phyloP scores from a whole-genome alignment of 2,113 vertebrate genomes.

The Apistogramma diplotaenia region DNA sequence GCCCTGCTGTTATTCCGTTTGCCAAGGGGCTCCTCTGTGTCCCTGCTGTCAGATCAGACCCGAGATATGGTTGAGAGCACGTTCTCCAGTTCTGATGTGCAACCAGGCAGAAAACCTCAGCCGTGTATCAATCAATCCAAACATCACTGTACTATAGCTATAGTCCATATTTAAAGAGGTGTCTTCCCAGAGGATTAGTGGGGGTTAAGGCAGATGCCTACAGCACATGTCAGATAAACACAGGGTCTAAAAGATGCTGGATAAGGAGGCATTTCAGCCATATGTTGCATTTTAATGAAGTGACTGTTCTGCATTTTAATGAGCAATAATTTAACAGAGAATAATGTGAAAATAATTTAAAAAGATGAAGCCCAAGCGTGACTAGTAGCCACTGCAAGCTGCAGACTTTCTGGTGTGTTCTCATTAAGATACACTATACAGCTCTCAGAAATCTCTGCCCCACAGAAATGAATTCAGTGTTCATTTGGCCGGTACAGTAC shows the following conservation, averaged over 20 bases:
- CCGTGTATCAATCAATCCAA: constrained; percentile 47
- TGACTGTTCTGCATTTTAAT: not conserved
- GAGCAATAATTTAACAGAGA: not conserved
- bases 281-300: not conserved
- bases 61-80: constrained; percentile 29
- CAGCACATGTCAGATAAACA: not conserved
- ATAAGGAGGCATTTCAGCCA: not conserved
- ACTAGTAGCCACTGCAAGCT: not conserved
- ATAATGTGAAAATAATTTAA: not conserved
- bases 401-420: not conserved
- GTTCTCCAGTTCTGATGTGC: constrained; percentile 31
- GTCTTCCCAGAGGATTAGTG: not conserved
- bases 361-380: not conserved
- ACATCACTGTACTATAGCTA: constrained; percentile 28
- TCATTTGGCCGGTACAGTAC: constrained; percentile 22
- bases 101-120: constrained; percentile 50
- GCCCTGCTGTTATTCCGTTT: constrained; percentile 37
- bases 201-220: not conserved
- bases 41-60: constrained; percentile 59
- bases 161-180: constrained; percentile 5
- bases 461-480: constrained; percentile 14
- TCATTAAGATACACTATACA: not conserved
- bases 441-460: not conserved
- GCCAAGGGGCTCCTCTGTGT: constrained; percentile 41
- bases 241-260: not conserved